Evolutionary conservation across 2,113 vertebrate genomes (phyloP), one percentile per base, ranked within the genome.

Genomic region (Dendropsophus ebraccatus): DNA sequence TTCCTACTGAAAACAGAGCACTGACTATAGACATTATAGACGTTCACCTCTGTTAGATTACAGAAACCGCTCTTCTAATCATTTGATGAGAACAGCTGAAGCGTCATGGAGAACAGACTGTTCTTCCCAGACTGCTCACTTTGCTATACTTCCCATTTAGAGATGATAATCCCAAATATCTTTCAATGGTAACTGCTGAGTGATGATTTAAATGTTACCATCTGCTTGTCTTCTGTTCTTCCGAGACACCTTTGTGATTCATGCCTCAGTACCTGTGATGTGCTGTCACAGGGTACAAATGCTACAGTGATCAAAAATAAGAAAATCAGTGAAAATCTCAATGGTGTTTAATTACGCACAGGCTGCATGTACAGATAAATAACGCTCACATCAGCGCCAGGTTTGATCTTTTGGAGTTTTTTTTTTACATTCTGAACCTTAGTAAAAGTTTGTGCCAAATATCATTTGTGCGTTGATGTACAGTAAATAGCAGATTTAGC

Each of bases 1-100:
- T n/a, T n/a, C n/a, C n/a, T n/a, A n/a, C n/a, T n/a, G n/a, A n/a
- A n/a, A n/a, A n/a, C n/a, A n/a, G n/a, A n/a, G n/a, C n/a, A n/a
- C n/a, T n/a, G n/a, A n/a, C n/a, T n/a, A n/a, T n/a, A n/a, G n/a
- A n/a, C n/a, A n/a, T n/a, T n/a, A n/a, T n/a, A n/a, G n/a, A n/a
- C n/a, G n/a, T n/a, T n/a, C 13, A 14, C 28, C 32, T 4, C 47
- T 23, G 67, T 56, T 23, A 56, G 25, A 50, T 69, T 49, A 14
- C 25, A 72, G 67, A 73, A 72, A 69, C 32, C 16, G 52, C 32
- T 23, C 54, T 83, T 69, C 35, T 83, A 49, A 56, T 83, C 45
- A 70, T 23, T 25, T 83, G 65, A 50, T 37, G 28, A 83, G 81
- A 54, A 83, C 49, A 83, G 47, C 28, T 83, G 67, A 72, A 70